phyloP scores from a whole-genome alignment of 2,113 vertebrate genomes.

The Triplophysa dalaica region DNA sequence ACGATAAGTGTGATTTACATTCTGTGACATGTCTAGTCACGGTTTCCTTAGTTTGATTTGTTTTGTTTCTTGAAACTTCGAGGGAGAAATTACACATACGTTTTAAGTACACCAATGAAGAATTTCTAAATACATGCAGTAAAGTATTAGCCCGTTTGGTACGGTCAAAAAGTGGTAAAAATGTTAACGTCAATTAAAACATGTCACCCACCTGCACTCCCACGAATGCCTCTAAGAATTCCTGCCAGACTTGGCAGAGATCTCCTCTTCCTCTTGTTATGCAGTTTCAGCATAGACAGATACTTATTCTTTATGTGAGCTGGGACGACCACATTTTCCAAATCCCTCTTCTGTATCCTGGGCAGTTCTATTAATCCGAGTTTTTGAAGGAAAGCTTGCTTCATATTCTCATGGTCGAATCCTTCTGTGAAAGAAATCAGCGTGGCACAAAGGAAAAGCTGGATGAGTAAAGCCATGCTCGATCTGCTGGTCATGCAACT shows the following conservation, averaged over 20 bases:
- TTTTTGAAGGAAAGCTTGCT: constrained; percentile 70
- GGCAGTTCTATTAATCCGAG: constrained; percentile 73
- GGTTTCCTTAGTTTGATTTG: background rate
- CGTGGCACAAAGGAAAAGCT: constrained; percentile 56
- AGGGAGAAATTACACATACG: no score
- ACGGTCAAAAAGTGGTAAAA: background rate
- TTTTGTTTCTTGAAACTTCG: no score
- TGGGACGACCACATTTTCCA: constrained; percentile 73
- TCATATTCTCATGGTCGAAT: constrained; percentile 66
- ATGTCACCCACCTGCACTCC: constrained; percentile 70
- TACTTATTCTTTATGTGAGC: constrained; percentile 74
- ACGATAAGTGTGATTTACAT: background rate
- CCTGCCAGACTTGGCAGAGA: constrained; percentile 75
- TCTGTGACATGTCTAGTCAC: background rate
- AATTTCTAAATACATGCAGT: no score
- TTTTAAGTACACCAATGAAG: no score
- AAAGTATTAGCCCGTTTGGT: no score
- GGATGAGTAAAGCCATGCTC: constrained; percentile 52
- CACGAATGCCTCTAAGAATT: constrained; percentile 73
- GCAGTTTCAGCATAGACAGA: constrained; percentile 73
- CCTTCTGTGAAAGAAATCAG: constrained; percentile 45
- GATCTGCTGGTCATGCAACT: constrained; percentile 2
- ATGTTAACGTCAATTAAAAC: background rate
- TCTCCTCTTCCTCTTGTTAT: constrained; percentile 70
- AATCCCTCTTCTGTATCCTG: constrained; percentile 67